Evolutionary conservation across 1,140 invertebrate genomes (phyloP), one percentile per base, ranked within the genome.

Genomic region (Goniozus legneri): DNA sequence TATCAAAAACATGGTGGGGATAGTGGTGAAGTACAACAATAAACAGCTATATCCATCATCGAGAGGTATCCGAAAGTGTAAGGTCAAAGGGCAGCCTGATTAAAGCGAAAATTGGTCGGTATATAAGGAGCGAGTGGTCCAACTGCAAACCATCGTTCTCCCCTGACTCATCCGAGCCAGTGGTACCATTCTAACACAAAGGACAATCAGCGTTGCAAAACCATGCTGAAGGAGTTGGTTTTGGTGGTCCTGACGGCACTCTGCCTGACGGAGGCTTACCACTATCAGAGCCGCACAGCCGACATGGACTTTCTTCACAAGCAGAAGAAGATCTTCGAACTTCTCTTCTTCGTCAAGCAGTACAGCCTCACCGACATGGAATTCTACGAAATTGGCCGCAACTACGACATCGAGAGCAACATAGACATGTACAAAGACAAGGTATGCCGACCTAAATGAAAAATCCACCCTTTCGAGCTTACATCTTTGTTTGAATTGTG

Each of bases 331-430:
- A 69, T 87, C 10, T 76, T 82, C 38, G 78, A 82, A 48, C 70
- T 87, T 3, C 67, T 84, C 15, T 73, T 82, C 54, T 80, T 83
- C 54, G 63, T 84, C 0, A 77, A 80, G 54, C 82, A 82, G 57
- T 77, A 77, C 3, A 77, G 73, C 40, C 67, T 79, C 7, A 62
- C 50, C 33, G 74, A 77, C 48, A 61, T 68, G 0, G 71, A 76
- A 3, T 70, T 74, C 13, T 71, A 73, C 22, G 71, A 83, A 40
- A 69, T 76, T 30, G 79, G 78, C 21, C 74, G 73, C 10, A 76
- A 72, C 31, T 84, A 76, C 58, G 75, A 77, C 34, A 71, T 82
- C 34, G 77, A 80, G 52, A 75, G 71, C 6, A 73, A 80, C 44
- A 55, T 78, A 13, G 76, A 78, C 38, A 59, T 67, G 30, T 83